Conservation (phyloP, 2,797 vertebrate genomes). For the Dallia pectoralis region DNA sequence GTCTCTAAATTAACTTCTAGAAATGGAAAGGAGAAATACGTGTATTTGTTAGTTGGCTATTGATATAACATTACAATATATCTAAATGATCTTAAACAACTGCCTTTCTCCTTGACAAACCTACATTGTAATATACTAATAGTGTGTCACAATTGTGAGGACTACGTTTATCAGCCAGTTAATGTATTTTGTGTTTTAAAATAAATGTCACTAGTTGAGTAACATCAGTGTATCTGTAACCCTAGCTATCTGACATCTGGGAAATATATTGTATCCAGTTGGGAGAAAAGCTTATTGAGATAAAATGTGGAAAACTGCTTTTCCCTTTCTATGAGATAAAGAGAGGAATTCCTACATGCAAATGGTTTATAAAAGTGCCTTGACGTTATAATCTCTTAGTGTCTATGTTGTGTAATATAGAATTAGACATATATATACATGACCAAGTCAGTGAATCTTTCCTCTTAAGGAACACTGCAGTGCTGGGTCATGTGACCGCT, state of each 20-base stretch:
- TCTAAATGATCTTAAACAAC: slow-evolving; percentile 64
- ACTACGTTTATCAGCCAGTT: too few relatives aligned
- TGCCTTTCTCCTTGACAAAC: slow-evolving; percentile 44
- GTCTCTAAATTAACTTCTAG: slow-evolving; percentile 55
- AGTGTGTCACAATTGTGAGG: slow-evolving; percentile 43
- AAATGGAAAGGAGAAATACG: slow-evolving; percentile 52
- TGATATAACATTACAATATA: slow-evolving; percentile 59
- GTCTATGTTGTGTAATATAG: neutral
- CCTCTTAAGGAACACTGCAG: neutral
- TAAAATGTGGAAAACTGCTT: slow-evolving; percentile 36
- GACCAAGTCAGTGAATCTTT: neutral
- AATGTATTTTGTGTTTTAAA: slow-evolving; percentile 42
- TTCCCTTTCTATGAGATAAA: slow-evolving; percentile 30
- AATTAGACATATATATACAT: neutral
- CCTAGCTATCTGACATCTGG: slow-evolving; percentile 37
- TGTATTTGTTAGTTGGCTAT: slow-evolving; percentile 67
- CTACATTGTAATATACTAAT: slow-evolving; percentile 46
- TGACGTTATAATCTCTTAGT: neutral
- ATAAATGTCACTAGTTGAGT: slow-evolving; percentile 61
- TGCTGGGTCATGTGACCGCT: neutral
- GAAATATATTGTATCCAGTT: slow-evolving; percentile 34
- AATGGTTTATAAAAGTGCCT: neutral
- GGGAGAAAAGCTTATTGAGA: slow-evolving; percentile 45
- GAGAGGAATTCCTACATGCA: slow-evolving; percentile 22
- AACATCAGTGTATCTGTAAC: slow-evolving; percentile 43